Base-by-base conservation (phyloP, 2,797 vertebrate genomes). In the Anguilla marmorata region DNA sequence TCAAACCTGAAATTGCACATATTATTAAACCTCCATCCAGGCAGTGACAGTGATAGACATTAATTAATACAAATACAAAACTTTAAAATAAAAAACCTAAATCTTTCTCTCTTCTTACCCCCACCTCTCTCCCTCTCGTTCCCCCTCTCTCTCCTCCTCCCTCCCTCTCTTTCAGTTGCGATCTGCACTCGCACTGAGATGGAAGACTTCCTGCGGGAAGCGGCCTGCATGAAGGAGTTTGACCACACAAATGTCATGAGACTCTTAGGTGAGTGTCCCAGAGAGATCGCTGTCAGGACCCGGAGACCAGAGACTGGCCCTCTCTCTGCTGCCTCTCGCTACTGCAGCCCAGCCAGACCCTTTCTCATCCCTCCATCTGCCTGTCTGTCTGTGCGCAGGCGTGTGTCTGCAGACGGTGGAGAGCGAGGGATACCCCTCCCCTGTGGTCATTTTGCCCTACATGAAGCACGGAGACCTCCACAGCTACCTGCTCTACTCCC, bases 391-490 rank as follows among this genome's bases (percentile, higher is more conserved):
- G 87, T 89, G 24, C 72, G 0, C 92, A 98, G 98, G 98, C 66
- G 98, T 98, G 89, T 98, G 98, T 93, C 96, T 98, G 89, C 97
- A 98, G 96, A 97, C 96, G 1, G 96, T 97, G 0, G 98, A 98
- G 92, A 96, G 96, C n/a, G 97, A 98, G 90, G 97, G 97, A 0
- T 98, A 96, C 89, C 98, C 98, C 0, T 97, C 97, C 6, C 98
- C 98, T 0, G 97, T 98, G 88, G 98, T 98, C 88, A 98, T 98
- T 89, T 93, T 98, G 82, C 98, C 98, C 1, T 98, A 97, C 89
- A 98, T 98, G 98, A 97, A 98, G 37, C 98, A 98, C 0, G 98
- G 98, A 74, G 98, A 99, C 90, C 95, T 99, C 54, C 98, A 99
- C 94, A 98, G 98, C 90, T 99, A 98, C 92, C 96, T 99, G 90